Evolutionary conservation across 92 coral and sea anemone species (phyloP), one percentile per base, ranked within the genome.

Genomic region (Heliopora coerulea): DNA sequence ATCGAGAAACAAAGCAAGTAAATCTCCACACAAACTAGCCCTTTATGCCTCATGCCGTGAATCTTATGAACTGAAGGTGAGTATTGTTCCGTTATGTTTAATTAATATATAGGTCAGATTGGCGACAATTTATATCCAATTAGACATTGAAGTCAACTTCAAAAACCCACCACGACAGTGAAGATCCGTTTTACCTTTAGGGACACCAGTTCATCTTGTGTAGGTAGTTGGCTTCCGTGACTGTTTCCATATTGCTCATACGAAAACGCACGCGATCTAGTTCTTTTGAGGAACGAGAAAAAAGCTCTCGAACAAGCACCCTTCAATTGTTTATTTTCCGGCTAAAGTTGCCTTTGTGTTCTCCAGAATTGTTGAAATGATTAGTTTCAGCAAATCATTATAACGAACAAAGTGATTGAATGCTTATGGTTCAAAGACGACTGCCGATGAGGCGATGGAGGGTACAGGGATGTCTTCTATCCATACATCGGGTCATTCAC

Each of bases 111-210:
- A 83, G 74, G 82, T 82, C 79, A 89, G 97, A 91, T 89, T 91
- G 86, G 86, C 79, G 86, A 68, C 92, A 91, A 89, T 91, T 91
- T 91, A 89, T 74, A 87, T 89, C 97, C 88, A 89, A 89, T 89
- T 89, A 89, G 74, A 67, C 74, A 48, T 35, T 33, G 74, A 25
- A 67, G 44, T 67, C 74, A 41, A 14, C 19, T 63, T 37, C 30
- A 34, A 63, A 37, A 44, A 25, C 59, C 74, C 37, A 8, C 2
- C 52, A 8, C 25, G 23, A 37, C 48, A 10, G 12, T 44, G 11
- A 59, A 13, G 35, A 46, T 26, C 33, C n/a, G 52, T n/a, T 46
- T 8, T 46, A n/a, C 14, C 12, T 46, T 46, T 46, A 46, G 15
- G 10, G 17, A 46, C 52, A n/a, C 52, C 52, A 46, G 52, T 15